Evolutionary conservation across 1,140 invertebrate species (phyloP).

Genomic region (Eurytemora carolleeae): DNA sequence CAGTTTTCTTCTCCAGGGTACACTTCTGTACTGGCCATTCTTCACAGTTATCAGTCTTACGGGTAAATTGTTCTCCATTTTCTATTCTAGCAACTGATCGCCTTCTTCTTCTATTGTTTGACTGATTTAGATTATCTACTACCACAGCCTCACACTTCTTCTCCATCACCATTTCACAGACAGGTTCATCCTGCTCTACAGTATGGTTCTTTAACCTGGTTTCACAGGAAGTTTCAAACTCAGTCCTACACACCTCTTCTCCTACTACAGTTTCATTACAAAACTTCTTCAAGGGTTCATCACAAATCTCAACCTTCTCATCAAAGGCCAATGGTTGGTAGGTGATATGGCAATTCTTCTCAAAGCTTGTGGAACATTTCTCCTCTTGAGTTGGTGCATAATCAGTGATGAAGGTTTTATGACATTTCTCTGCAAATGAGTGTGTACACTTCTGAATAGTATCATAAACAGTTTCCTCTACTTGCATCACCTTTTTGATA

Average conservation of each 20-base stretch:
- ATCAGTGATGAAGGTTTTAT: conserved; percentile 14
- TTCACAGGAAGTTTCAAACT: conserved; percentile 5
- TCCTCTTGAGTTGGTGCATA: conserved; percentile 3
- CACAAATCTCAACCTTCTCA: too few relatives aligned
- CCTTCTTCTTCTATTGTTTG: not conserved
- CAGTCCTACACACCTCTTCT: not conserved
- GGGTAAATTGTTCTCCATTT: too few relatives aligned
- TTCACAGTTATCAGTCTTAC: too few relatives aligned
- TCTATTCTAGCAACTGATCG: too few relatives aligned
- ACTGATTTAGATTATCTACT: not conserved
- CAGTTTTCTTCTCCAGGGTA: too few relatives aligned
- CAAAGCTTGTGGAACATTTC: conserved; percentile 7
- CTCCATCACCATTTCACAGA: not conserved
- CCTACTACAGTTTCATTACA: not conserved
- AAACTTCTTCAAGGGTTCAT: too few relatives aligned
- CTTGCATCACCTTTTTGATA: too few relatives aligned
- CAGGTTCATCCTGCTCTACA: conserved; percentile 12
- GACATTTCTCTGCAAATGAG: conserved; percentile 11
- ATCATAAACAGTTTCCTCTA: conserved; percentile 14
- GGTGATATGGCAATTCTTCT: conserved; percentile 13
- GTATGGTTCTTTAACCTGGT: conserved; percentile 7
- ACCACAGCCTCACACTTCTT: conserved; percentile 5
- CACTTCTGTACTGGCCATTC: too few relatives aligned
- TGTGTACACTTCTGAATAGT: too few relatives aligned
- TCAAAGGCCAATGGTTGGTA: conserved; percentile 9